These are phyloP conservation scores for Onychorhynchus coronatus DNA, from an alignment of 2,113 vertebrate genomes.

Conservation along the genomic window DNA sequence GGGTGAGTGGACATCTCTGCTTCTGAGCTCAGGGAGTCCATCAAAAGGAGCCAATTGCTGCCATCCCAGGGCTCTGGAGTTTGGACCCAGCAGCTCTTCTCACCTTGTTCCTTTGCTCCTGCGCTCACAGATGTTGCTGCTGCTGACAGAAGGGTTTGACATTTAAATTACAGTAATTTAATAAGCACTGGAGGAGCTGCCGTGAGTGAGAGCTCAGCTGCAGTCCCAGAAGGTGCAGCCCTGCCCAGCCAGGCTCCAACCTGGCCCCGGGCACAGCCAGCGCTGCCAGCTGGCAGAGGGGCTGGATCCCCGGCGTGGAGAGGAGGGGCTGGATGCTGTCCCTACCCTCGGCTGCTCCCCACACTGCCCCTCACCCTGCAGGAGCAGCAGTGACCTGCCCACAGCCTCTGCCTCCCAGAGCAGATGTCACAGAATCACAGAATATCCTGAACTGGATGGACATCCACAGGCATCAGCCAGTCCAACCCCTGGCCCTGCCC, in stretches of 20 bases:
- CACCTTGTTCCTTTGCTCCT: neutral
- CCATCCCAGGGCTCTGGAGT: neutral
- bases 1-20: neutral
- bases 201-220: neutral
- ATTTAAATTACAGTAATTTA: neutral
- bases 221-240: neutral
- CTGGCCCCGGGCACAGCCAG: neutral
- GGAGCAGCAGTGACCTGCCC: neutral
- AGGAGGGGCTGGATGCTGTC: neutral
- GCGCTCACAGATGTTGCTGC: neutral
- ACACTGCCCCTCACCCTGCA: neutral
- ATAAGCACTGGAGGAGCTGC: neutral
- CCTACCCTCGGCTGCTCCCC: accelerated
- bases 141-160: neutral
- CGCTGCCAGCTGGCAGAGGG: neutral
- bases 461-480: neutral
- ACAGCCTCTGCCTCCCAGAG: neutral
- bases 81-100: neutral
- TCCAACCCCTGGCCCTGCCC: neutral
- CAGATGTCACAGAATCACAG: neutral
- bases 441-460: neutral
- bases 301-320: accelerated
- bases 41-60: neutral
- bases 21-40: neutral
- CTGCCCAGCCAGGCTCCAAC: neutral